Evolutionary conservation across 2,113 vertebrate genomes (phyloP), one percentile per base, ranked within the genome.

Genomic region (Oncorhynchus tshawytscha): DNA sequence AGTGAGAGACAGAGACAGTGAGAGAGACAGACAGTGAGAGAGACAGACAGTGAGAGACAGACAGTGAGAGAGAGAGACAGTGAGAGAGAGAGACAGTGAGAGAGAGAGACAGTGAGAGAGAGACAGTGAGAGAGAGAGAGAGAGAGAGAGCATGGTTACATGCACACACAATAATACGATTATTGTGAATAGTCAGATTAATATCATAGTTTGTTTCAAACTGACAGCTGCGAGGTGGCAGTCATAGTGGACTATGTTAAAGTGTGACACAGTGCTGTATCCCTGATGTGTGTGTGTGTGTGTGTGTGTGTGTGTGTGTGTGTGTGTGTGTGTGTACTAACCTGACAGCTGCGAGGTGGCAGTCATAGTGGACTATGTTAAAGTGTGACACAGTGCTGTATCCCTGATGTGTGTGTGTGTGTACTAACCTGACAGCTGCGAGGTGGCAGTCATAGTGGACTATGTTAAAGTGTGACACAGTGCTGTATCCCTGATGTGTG

Each of bases 391-490:
- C 24, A 24, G 24, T 24, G 24, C 24, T 99, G 92, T 99, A 99
- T 62, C 97, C 98, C 83, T 99, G 97, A 4, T 34, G 34, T 7
- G 34, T 34, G 34, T 34, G 34, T 34, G 31, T 34, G 25, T 25
- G 93, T 7, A 34, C 5, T 34, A 34, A 29, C 29, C 97, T 95
- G 79, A 99, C 98, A 1, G 98, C 97, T 27, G 98, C 98, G 65
- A 99, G 92, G 86, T 99, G 98, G 79, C 98, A 99, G 81, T 99
- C 97, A 0, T 99, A 99, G 90, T 99, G 98, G 88, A 99, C 97
- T n/a, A 99, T 99, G 94, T 99, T 99, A 94, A 99, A 99, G 93
- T 99, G n/a, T n/a, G n/a, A n/a, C n/a, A n/a, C n/a, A n/a, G n/a
- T n/a, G n/a, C n/a, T n/a, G n/a, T n/a, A n/a, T n/a, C n/a, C n/a